Evolutionary conservation across 2,888 invertebrate genomes (phyloP), one percentile per base, ranked within the genome.

Genomic region (Campoplex capitator): DNA sequence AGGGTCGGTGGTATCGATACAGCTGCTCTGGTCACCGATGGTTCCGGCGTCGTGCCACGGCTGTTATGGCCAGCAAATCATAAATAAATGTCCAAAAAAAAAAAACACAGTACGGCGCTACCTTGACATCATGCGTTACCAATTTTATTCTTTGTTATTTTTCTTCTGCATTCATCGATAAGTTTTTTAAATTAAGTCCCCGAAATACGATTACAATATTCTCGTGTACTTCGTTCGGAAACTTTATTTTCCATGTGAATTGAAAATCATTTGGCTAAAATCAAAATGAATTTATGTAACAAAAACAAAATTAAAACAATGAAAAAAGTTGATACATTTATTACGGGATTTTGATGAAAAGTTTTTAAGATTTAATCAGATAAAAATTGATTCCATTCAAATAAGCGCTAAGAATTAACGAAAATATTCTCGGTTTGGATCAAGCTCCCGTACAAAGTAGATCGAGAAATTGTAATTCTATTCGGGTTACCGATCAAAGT

Each of bases 61-160:
- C 94, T 94, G 91, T 90, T 85, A 88, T 89, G 90, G 92, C 91
- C 92, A 93, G 94, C 93, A 93, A 94, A 93, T 94, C 85, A 93
- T 93, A 93, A 92, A 92, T 93, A 84, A 93, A 92, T 89, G 88
- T 85, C 83, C 62, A 83, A 87, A 87, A 38, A 75, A 58, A 58
- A 62, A 75, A 85, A 80, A 84, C 85, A 88, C 82, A 87, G 82
- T 79, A 87, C 87, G 54, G 32, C 75, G 79, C 68, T 73, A 70
- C 74, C 28, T 38, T 23, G 67, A 73, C 16, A n/a, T 77, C 80
- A 11, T 38, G 62, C 56, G 48, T 28, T n/a, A 51, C 18, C 51
- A 42, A 68, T 42, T 1, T 28, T 1, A n/a, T n/a, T 51, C 11
- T 67, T 65, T 67, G 18, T 42, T 18, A 28, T 1, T 58, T 62